phyloP scores from a whole-genome alignment of 2,113 vertebrate species.

The Microcebus griseorufus region DNA sequence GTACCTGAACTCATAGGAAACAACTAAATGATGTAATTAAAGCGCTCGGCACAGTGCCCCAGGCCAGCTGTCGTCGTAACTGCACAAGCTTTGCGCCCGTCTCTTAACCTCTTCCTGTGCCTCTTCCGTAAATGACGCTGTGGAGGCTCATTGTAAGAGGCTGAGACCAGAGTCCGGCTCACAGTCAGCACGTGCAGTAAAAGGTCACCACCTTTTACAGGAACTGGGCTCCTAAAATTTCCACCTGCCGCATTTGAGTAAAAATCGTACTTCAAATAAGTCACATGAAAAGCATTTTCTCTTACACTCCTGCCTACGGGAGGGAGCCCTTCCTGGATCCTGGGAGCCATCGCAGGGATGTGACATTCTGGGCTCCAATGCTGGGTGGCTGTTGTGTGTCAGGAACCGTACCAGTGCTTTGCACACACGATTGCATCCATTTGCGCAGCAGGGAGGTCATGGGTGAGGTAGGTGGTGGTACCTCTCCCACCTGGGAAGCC shows the following conservation, averaged over 20 bases:
- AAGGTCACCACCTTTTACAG: not conserved
- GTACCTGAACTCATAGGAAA: not conserved
- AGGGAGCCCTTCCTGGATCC: not conserved
- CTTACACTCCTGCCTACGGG: not conserved
- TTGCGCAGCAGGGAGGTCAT: not conserved
- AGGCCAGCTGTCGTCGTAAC: not conserved
- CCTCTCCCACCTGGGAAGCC: not conserved
- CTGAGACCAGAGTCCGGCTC: not conserved
- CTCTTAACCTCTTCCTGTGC: not conserved
- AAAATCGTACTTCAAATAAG: not conserved
- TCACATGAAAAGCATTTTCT: not conserved
- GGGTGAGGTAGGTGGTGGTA: not conserved
- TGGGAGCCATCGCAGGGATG: not conserved
- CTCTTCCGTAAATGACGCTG: not conserved
- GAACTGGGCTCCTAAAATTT: not conserved
- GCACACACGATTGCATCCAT: accelerated
- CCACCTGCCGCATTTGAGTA: not conserved
- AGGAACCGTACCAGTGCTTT: not conserved
- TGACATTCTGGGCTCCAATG: too few relatives aligned
- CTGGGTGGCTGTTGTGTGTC: not conserved
- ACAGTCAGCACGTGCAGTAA: too few relatives aligned
- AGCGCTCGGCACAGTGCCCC: not conserved
- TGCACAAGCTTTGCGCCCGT: too few relatives aligned
- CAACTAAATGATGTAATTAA: not conserved
- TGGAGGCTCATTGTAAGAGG: not conserved